Evolutionary conservation across 2,888 invertebrate species (phyloP), one percentile per base, ranked within the genome.

Genomic region (Ectemnius lituratus): DNA sequence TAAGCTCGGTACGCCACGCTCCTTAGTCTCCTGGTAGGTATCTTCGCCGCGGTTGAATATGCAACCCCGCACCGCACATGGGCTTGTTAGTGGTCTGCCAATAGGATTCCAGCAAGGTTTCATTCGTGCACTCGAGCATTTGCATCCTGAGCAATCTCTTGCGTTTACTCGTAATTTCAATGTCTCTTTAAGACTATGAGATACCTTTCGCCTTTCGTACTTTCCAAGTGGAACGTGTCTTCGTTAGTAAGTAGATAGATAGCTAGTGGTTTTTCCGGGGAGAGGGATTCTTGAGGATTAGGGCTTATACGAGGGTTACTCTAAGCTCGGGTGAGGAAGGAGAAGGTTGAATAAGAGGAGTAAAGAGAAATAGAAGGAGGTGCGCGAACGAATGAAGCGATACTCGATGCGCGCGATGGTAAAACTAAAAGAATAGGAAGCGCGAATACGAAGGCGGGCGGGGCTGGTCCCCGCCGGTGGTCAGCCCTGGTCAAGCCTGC

Each of bases 81-180:
- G 23, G 80, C 89, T 89, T 87, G 88, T 88, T 89, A 89, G 88
- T 80, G 85, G 83, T 67, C 86, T 86, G 87, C 87, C 89, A 87
- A 88, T 88, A 84, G 82, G 76, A 57, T 79, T 49, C 58, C 73
- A 70, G 75, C 69, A 52, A 58, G 59, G 28, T 62, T 52, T 52
- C 16, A 58, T 68, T 75, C 46, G 20, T 63, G 71, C 82, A 81
- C 83, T 79, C 82, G 78, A 74, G 82, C 84, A 88, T 88, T 89
- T 88, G 84, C 87, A 86, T 87, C 75, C 75, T 82, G 74, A 79
- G 80, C 81, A 20, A 14, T 47, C 62, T 37, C 23, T 61, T 61
- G 18, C 18, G 63, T 14, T n/a, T 27, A 13, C 20, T 20, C 63
- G n/a, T 47, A 49, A n/a, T 27, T n/a, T 59, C 59, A 20, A 11